phyloP scores from a whole-genome alignment of 2,888 invertebrate species.

The Drosophila longiperda region DNA sequence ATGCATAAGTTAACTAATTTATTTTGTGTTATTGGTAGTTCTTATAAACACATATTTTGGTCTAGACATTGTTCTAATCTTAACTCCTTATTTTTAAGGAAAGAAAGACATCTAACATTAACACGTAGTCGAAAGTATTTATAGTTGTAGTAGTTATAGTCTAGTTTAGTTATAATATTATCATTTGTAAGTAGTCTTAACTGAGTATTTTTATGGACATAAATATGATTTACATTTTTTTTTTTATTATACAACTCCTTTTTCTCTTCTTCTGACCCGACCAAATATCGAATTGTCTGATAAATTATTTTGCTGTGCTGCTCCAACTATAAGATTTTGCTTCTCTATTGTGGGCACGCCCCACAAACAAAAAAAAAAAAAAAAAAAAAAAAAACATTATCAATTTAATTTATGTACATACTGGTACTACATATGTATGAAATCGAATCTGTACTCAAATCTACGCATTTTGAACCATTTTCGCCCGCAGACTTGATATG shows the following conservation, averaged over 20 bases:
- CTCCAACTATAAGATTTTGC: slow-evolving; percentile 12
- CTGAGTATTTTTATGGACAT: background rate
- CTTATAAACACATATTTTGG: slow-evolving; percentile 11
- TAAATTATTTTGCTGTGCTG: slow-evolving; percentile 39
- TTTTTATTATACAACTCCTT: background rate
- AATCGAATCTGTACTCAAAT: slow-evolving; percentile 67
- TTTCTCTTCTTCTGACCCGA: slow-evolving; percentile 2
- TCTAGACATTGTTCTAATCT: slow-evolving; percentile 10
- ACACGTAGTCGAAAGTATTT: background rate
- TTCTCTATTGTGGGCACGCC: slow-evolving; percentile 13
- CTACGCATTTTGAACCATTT: slow-evolving; percentile 75
- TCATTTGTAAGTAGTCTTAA: background rate
- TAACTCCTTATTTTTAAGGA: slow-evolving; percentile 2
- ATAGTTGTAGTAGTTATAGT: background rate
- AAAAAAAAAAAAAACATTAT: background rate
- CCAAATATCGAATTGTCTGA: slow-evolving; percentile 1
- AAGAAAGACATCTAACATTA: background rate
- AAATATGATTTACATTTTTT: background rate
- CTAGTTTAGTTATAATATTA: background rate
- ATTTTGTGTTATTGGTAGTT: slow-evolving; percentile 15
- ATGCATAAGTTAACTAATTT: slow-evolving; percentile 29
- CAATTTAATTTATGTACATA: slow-evolving; percentile 37
- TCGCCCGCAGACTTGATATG: slow-evolving; percentile 97
- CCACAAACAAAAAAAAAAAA: background rate
- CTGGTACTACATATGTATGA: slow-evolving; percentile 17